phyloP scores from a whole-genome alignment of 2,113 vertebrate species.

The Eidolon helvum region DNA sequence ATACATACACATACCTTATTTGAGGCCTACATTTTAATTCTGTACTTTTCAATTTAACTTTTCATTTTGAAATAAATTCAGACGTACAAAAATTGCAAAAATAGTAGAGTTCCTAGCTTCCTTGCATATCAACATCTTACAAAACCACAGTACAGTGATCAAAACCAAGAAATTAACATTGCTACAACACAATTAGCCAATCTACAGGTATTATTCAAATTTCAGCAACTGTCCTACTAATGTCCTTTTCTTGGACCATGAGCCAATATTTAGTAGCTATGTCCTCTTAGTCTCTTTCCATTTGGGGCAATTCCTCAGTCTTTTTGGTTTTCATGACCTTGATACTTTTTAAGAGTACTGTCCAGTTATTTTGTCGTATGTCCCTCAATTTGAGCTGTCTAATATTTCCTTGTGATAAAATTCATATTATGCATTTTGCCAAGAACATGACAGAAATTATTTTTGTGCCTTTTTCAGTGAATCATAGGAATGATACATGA shows the following conservation, averaged over 20 bases:
- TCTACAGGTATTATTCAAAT: neutral
- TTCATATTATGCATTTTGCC: neutral
- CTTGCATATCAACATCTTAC: neutral
- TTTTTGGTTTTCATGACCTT: neutral
- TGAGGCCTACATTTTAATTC: neutral
- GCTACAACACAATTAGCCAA: neutral
- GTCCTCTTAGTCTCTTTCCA: neutral
- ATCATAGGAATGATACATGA: neutral
- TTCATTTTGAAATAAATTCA: slow-evolving; percentile 28
- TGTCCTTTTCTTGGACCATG: neutral
- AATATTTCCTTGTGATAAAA: neutral
- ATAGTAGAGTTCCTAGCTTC: neutral
- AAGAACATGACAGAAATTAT: neutral
- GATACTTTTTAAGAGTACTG: neutral
- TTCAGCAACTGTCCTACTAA: neutral
- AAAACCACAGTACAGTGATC: neutral
- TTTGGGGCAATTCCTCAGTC: neutral
- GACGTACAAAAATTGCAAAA: neutral
- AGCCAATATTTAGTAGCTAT: neutral
- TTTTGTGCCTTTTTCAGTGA: neutral
- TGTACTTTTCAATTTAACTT: neutral
- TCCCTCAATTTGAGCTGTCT: neutral
- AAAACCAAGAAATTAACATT: neutral
- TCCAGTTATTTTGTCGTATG: neutral
- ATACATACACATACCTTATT: neutral